phyloP scores from a whole-genome alignment of 2,113 vertebrate genomes.

The Esox niger region DNA sequence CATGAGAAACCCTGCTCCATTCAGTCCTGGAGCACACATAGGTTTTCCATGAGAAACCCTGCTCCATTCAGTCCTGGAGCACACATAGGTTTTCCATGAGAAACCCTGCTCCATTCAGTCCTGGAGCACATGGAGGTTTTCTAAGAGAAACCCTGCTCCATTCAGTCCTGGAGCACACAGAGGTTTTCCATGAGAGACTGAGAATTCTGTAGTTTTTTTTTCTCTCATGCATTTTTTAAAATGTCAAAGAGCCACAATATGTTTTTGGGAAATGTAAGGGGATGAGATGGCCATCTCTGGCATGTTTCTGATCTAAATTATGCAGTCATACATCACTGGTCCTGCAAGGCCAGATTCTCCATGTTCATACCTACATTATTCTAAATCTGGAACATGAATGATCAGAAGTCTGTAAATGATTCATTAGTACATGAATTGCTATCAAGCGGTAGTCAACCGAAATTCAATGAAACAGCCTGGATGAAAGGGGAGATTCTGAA shows the following conservation, averaged over 20 bases:
- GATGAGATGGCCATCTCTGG: neutral
- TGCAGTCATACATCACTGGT: neutral
- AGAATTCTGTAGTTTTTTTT: constrained; percentile 10
- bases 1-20: neutral
- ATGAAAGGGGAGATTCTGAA: too few relatives aligned
- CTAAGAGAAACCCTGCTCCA: too few relatives aligned
- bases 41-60: neutral
- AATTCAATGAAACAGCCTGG: neutral
- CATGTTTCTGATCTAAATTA: neutral
- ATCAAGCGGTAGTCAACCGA: neutral
- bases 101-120: neutral
- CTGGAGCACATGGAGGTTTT: too few relatives aligned
- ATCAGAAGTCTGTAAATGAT: neutral
- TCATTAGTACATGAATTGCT: neutral
- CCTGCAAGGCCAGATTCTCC: neutral
- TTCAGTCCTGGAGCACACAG: too few relatives aligned
- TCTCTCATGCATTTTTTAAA: constrained; percentile 17
- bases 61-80: too few relatives aligned
- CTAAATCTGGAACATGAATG: neutral
- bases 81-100: neutral
- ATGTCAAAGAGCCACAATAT: constrained; percentile 36
- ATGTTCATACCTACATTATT: neutral
- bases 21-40: neutral
- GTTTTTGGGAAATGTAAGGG: constrained; percentile 48
- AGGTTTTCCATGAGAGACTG: neutral